Evolutionary conservation across 1,140 invertebrate species (phyloP), one percentile per base, ranked within the genome.

Genomic region (Maniola jurtina): DNA sequence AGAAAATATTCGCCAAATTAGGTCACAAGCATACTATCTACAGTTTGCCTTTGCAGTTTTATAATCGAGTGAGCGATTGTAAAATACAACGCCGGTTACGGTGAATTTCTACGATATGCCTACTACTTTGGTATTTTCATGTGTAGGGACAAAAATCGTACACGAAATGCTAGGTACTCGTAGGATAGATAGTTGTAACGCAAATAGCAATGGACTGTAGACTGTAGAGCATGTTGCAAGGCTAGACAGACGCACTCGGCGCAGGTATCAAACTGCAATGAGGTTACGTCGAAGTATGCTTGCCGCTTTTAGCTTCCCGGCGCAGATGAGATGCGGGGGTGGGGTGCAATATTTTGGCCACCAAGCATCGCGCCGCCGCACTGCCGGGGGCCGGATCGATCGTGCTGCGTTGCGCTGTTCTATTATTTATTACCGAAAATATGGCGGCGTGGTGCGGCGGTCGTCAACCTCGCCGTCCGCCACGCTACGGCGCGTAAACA

Each of bases 401-500:
- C 85, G 85, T 75, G 73, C 76, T 82, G 81, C 78, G 79, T 81
- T 83, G 83, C 82, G 86, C 73, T 77, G 72, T 77, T 85, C 79
- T 85, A 87, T 84, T 87, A 88, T 89, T 89, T 89, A 89, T 88
- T 88, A 84, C 84, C 83, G 79, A 89, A 88, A 87, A 87, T 86
- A 87, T 86, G 82, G 81, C 84, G 81, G 83, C 83, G 81, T 85
- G 84, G 77, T 84, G 87, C 81, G 80, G 74, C 78, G 85, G 84
- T 89, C 84, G 76, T 76, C 77, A 81, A 83, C 80, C 84, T 77
- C 77, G 66, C 61, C 61, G 72, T 52, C 75, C 73, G 78, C 76
- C 80, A 80, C 83, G 75, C 73, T 76, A 74, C 75, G 76, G 74
- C 76, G 75, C 77, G 84, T 88, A 89, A 89, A 89, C 87, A 89